phyloP scores from a whole-genome alignment of 2,888 invertebrate genomes.

The Lochmaea capreae region DNA sequence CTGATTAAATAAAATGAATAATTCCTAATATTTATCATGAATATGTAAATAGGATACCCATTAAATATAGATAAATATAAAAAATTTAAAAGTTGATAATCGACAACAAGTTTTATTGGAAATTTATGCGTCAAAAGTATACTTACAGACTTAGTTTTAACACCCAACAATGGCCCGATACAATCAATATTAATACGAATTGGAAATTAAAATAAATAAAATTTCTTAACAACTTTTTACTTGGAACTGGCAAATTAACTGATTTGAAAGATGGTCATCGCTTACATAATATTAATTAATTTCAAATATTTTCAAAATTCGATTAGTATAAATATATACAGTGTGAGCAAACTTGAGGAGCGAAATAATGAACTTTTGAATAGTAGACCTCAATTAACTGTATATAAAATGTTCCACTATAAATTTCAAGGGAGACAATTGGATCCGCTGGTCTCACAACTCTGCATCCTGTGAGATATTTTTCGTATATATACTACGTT shows the following conservation, averaged over 20 bases:
- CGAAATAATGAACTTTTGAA: too few species aligned
- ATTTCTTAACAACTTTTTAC: neutral
- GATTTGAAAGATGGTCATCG: neutral
- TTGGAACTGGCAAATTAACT: neutral
- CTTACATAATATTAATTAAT: neutral
- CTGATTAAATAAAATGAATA: neutral
- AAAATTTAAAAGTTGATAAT: slow-evolving; percentile 6
- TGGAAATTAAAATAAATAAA: neutral
- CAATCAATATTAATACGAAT: slow-evolving; percentile 12
- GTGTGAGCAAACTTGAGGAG: neutral
- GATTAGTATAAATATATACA: neutral
- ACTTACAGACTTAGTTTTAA: slow-evolving; percentile 5
- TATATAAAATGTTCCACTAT: too few species aligned
- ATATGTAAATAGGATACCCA: slow-evolving; percentile 6
- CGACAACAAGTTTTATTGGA: slow-evolving; percentile 9
- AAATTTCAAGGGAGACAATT: too few species aligned
- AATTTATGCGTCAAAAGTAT: slow-evolving; percentile 13
- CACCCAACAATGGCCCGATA: slow-evolving; percentile 7
- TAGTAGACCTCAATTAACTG: neutral
- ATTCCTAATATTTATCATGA: neutral
- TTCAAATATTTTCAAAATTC: neutral
- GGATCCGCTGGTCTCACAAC: too few species aligned
- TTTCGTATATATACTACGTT: too few species aligned
- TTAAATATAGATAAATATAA: slow-evolving; percentile 6
- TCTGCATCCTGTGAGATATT: too few species aligned